Percentiles rank a stretch among this genome's conserved stretches.
Evolutionary conservation across 1,140 invertebrate genomes (phyloP).

Genomic region (Orchestia grillus): DNA sequence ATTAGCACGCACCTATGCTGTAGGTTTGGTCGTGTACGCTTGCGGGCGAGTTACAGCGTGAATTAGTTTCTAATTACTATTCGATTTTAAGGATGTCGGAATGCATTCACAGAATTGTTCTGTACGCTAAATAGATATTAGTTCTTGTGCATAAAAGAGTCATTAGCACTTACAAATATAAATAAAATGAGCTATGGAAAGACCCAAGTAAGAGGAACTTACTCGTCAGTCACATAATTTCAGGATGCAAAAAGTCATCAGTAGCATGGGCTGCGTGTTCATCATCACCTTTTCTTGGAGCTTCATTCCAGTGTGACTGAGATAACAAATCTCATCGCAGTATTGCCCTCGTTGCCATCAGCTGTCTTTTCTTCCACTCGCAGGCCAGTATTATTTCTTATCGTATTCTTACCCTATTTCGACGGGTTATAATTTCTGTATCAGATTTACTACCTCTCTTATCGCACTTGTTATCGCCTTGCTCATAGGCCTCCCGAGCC

Average conservation of each 20-base stretch:
- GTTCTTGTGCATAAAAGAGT: not conserved
- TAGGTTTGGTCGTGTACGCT: not conserved
- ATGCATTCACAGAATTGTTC: too few relatives aligned
- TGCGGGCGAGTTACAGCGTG: not conserved
- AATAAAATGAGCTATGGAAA: not conserved
- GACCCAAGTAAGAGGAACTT: not conserved
- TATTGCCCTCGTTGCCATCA: not conserved
- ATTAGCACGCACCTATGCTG: not conserved
- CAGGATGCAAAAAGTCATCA: not conserved
- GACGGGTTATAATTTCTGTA: not conserved
- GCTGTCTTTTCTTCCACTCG: not conserved
- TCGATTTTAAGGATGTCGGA: not conserved
- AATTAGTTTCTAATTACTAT: not conserved
- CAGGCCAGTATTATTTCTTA: not conserved
- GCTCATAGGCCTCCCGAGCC: not conserved
- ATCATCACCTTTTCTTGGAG: not conserved
- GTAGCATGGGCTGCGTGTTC: not conserved
- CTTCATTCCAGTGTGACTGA: not conserved
- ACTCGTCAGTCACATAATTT: not conserved
- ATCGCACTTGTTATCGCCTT: not conserved
- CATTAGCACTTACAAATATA: not conserved
- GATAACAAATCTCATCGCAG: not conserved
- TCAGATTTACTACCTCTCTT: not conserved
- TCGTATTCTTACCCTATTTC: not conserved
- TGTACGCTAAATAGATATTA: not conserved